Evolutionary conservation across 2,113 vertebrate genomes (phyloP).

Genomic region (Eurypyga helias): DNA sequence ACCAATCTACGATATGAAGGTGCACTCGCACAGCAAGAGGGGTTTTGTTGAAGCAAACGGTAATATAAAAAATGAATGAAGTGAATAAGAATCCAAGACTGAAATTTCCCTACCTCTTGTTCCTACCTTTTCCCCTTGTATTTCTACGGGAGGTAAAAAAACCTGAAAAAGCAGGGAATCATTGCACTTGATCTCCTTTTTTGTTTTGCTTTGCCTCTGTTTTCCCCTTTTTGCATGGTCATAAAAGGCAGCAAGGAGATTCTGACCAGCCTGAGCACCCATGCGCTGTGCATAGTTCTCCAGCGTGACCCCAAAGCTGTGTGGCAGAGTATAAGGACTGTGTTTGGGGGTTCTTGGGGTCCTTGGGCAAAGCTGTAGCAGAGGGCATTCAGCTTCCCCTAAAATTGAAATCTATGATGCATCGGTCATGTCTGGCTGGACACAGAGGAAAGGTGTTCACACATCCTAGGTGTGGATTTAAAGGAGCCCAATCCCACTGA

Average conservation of each 20-base stretch:
- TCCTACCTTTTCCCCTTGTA: neutral
- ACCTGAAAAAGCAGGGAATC: neutral
- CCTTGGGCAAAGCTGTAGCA: neutral
- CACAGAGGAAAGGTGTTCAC: neutral
- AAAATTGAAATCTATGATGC: neutral
- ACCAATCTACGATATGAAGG: neutral
- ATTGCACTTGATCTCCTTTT: neutral
- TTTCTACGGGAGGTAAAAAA: neutral
- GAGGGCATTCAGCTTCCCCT: neutral
- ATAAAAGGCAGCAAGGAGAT: neutral
- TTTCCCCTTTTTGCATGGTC: neutral
- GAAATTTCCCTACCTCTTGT: neutral
- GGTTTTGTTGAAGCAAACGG: neutral
- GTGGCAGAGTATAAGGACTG: neutral
- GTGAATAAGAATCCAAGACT: neutral
- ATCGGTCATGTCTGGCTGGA: neutral
- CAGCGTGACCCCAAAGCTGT: rapidly evolving
- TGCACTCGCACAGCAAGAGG: neutral
- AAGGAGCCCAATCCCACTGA: neutral
- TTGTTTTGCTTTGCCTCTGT: neutral
- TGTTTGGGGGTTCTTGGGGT: neutral
- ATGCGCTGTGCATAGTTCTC: rapidly evolving
- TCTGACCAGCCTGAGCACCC: neutral
- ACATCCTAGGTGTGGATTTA: neutral
- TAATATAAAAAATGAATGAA: neutral